Percentiles rank a stretch among this genome's conserved stretches.
These are phyloP conservation scores for Acleris cristana DNA, from an alignment of 2,888 invertebrate species.

Conservation along the genomic window DNA sequence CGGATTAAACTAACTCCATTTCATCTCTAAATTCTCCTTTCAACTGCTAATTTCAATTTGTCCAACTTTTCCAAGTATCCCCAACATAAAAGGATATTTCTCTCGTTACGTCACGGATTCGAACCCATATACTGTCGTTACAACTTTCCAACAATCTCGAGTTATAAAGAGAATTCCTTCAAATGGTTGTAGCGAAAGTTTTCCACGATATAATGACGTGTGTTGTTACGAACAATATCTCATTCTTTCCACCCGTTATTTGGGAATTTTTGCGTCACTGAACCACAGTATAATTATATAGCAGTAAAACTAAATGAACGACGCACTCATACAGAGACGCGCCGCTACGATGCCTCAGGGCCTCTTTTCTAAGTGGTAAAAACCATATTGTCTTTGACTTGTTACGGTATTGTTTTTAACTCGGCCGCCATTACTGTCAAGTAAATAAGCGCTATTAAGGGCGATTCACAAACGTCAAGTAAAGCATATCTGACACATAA, in stretches of 20 bases:
- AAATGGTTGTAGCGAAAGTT: slow-evolving; percentile 27
- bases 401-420: too few species aligned
- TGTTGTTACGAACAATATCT: slow-evolving; percentile 26
- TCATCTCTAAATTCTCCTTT: too few species aligned
- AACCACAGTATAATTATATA: too few species aligned
- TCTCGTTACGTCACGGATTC: slow-evolving; percentile 13
- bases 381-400: too few species aligned
- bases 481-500: too few species aligned
- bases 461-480: too few species aligned
- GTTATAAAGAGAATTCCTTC: slow-evolving; percentile 13
- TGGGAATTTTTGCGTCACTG: neutral
- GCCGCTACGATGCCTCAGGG: too few species aligned
- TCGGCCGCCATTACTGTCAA: too few species aligned
- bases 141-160: slow-evolving; percentile 25
- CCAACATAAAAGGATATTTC: slow-evolving; percentile 18
- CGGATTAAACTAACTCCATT: slow-evolving; percentile 2
- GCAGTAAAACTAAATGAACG: too few species aligned
- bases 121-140: neutral
- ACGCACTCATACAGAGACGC: too few species aligned
- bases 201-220: slow-evolving; percentile 31
- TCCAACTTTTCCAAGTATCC: slow-evolving; percentile 17
- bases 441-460: too few species aligned
- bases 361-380: too few species aligned
- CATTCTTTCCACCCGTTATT: slow-evolving; percentile 5
- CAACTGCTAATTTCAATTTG: slow-evolving; percentile 13